Conservation (phyloP, 2,113 vertebrate species). For the Seriola dumerili region DNA sequence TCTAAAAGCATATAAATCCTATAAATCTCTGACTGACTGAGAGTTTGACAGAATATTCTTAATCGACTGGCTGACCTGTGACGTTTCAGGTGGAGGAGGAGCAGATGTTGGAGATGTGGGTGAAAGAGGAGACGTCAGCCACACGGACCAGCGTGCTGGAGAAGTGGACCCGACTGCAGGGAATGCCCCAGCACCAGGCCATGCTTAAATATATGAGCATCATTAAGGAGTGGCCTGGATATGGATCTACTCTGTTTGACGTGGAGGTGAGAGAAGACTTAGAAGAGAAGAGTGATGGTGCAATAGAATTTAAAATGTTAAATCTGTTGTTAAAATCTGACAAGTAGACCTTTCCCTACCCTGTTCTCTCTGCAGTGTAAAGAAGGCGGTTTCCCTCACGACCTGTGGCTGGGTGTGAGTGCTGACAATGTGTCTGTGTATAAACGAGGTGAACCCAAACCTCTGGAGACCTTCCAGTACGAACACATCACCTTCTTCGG, state of each 20-base stretch:
- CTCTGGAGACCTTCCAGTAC: slow-evolving; percentile 93
- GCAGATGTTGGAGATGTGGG: slow-evolving; percentile 96
- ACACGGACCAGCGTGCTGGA: slow-evolving; percentile 90
- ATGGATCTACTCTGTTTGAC: slow-evolving; percentile 94
- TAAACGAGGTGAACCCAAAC: slow-evolving; percentile 92
- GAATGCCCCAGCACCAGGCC: slow-evolving; percentile 92
- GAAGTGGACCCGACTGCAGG: slow-evolving; percentile 92
- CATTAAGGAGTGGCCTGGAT: slow-evolving; percentile 93
- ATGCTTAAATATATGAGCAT: slow-evolving; percentile 95
- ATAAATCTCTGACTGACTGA: too few species aligned
- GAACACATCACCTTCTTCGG: slow-evolving; percentile 95
- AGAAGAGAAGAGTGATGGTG: not conserved
- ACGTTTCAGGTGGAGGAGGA: slow-evolving; percentile 89
- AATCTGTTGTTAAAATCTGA: not conserved
- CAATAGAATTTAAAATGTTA: not conserved
- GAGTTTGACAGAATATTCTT: too few species aligned
- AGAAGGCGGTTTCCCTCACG: slow-evolving; percentile 94
- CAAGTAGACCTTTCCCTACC: not conserved
- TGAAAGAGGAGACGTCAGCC: slow-evolving; percentile 95
- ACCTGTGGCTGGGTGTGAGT: slow-evolving; percentile 93
- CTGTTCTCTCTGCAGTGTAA: slow-evolving; percentile 86
- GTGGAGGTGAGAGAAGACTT: slow-evolving; percentile 87
- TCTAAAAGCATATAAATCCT: too few species aligned
- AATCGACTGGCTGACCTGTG: not conserved
- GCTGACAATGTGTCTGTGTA: slow-evolving; percentile 93